Percentiles rank a stretch among this genome's conserved stretches.
Conservation (phyloP, 1,140 invertebrate species). For the Aphelinus certus region DNA sequence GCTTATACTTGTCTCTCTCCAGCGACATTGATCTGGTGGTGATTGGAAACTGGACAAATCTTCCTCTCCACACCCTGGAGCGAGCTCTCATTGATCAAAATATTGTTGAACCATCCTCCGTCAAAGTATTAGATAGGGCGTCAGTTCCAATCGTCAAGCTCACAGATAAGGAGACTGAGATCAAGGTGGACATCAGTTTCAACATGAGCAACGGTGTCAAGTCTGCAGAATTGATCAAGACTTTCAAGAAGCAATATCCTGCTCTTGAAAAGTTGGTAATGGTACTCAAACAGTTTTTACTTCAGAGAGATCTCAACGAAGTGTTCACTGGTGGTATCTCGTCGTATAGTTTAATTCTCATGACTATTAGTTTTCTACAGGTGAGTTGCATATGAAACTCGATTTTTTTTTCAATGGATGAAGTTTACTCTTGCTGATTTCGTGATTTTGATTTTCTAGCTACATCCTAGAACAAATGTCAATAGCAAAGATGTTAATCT, state of each 20-base stretch:
- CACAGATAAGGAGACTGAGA: conserved; percentile 92
- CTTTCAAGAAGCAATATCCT: conserved; percentile 82
- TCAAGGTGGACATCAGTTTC: conserved; percentile 97
- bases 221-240: conserved; percentile 94
- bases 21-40: conserved; percentile 99
- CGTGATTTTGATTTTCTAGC: conserved; percentile 62
- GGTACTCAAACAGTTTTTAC: conserved; percentile 96
- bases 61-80: conserved; percentile 90
- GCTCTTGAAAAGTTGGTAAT: conserved; percentile 92
- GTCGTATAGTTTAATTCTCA: conserved; percentile 97
- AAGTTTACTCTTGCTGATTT: conserved; percentile 8
- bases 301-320: conserved; percentile 97
- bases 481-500: conserved; percentile 78
- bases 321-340: conserved; percentile 99
- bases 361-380: conserved; percentile 98
- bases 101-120: conserved; percentile 86
- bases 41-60: conserved; percentile 91
- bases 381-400: conserved; percentile 60
- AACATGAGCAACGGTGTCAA: conserved; percentile 96
- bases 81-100: conserved; percentile 87
- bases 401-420: conserved; percentile 5
- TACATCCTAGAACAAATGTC: conserved; percentile 77
- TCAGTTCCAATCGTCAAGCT: conserved; percentile 98
- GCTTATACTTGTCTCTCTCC: conserved; percentile 49
- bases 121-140: conserved; percentile 97